A percentile compares a stretch with the other conserved stretches of the same genome.
Conservation (phyloP, 2,797 vertebrate species). For the Gambelia wislizenii region DNA sequence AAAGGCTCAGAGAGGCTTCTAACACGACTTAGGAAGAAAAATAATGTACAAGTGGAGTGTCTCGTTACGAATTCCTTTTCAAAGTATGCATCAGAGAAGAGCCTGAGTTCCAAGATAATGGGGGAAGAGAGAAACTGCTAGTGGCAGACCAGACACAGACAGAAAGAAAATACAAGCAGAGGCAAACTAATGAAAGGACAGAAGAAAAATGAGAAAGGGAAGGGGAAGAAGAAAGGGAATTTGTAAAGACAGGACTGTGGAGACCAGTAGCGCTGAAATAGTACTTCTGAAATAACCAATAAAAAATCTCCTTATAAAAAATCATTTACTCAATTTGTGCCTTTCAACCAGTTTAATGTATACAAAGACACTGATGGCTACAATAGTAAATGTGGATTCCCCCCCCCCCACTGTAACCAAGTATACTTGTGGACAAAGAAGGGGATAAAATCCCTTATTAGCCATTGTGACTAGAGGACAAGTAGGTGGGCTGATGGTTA, state of each 20-base stretch:
- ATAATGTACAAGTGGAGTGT: not conserved
- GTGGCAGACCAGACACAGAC: not conserved
- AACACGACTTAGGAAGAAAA: not conserved
- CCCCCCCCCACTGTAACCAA: not conserved
- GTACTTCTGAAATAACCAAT: not conserved
- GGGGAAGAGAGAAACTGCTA: not conserved
- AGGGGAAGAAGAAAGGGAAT: not conserved
- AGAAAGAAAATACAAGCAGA: not conserved
- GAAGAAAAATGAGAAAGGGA: not conserved
- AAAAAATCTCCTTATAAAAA: not conserved
- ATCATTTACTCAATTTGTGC: not conserved
- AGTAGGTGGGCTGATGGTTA: not conserved
- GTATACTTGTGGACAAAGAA: not conserved
- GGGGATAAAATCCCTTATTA: not conserved
- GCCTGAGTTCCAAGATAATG: not conserved
- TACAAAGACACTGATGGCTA: not conserved
- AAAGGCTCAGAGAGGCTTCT: not conserved
- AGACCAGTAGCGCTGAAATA: too few relatives aligned
- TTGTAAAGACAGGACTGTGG: not conserved
- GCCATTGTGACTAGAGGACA: not conserved
- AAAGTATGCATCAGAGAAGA: not conserved
- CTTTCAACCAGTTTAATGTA: not conserved
- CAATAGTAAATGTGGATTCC: not conserved
- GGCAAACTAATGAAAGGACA: not conserved
- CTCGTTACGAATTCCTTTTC: conserved; percentile 2